These are phyloP conservation scores for Caloenas nicobarica DNA, from an alignment of 2,113 vertebrate species.

Conservation along the genomic window DNA sequence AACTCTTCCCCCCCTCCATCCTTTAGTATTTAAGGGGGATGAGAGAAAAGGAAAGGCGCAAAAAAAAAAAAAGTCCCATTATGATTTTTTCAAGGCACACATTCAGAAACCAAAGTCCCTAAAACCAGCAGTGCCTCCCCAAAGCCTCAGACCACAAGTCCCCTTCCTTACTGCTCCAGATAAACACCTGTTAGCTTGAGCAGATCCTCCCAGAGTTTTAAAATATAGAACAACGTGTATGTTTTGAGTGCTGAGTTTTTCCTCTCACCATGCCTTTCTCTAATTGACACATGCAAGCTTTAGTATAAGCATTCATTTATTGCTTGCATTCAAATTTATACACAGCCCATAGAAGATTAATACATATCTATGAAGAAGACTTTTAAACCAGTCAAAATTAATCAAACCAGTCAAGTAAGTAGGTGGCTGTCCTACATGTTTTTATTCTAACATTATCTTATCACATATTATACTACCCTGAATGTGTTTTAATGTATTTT, in stretches of 20 bases:
- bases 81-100: not conserved
- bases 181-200: not conserved
- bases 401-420: constrained; percentile 60
- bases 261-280: not conserved
- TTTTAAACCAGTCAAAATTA: constrained; percentile 72
- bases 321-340: constrained; percentile 59
- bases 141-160: not conserved
- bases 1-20: not conserved
- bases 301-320: not conserved
- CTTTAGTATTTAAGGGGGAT: not conserved
- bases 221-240: not conserved
- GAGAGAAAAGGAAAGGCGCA: not conserved
- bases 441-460: constrained; percentile 62
- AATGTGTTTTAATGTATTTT: constrained; percentile 56
- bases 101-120: not conserved
- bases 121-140: not conserved
- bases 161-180: not conserved
- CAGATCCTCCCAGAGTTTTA: not conserved
- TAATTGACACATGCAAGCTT: not conserved
- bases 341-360: constrained; percentile 64
- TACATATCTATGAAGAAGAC: constrained; percentile 52
- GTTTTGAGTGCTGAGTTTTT: not conserved
- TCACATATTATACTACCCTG: not conserved
- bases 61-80: not conserved
- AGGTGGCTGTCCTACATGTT: constrained; percentile 61